A percentile compares a stretch with the other conserved stretches of the same genome.
Evolutionary conservation across 2,113 vertebrate species (phyloP).

Genomic region (Oostethus manadensis): DNA sequence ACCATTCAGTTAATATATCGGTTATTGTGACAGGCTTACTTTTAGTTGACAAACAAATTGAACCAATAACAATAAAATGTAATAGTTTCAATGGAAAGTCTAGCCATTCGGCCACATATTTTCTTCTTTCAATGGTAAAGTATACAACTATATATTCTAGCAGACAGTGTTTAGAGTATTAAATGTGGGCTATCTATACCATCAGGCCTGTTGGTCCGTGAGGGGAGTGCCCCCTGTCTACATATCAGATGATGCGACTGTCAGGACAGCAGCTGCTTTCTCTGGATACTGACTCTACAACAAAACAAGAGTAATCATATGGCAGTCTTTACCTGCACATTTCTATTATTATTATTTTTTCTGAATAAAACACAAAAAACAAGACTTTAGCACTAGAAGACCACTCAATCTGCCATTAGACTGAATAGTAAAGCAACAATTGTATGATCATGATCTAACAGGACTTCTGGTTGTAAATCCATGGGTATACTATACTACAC

Average conservation of each 20-base stretch:
- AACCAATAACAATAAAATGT: background rate
- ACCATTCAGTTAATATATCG: too few species aligned
- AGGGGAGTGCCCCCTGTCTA: conserved; percentile 22
- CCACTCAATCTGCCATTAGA: too few species aligned
- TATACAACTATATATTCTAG: background rate
- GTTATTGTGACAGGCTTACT: too few species aligned
- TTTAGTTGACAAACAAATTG: too few species aligned
- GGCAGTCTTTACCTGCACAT: conserved; percentile 2
- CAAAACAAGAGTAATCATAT: conserved; percentile 6
- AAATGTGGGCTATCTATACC: conserved; percentile 29
- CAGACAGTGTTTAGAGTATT: conserved; percentile 8
- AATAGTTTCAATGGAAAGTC: background rate
- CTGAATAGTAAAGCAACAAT: too few species aligned
- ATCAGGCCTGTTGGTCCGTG: conserved; percentile 2
- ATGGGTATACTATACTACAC: too few species aligned
- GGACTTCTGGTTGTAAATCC: too few species aligned
- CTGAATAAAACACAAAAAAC: conserved; percentile 20
- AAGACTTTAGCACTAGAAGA: conserved; percentile 1
- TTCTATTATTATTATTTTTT: conserved; percentile 16
- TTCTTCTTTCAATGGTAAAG: background rate
- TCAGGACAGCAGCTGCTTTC: conserved; percentile 52
- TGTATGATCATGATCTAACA: too few species aligned
- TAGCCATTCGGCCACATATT: background rate
- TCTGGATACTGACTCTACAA: conserved; percentile 37
- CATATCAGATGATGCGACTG: conserved; percentile 58